Percentiles rank a stretch among this genome's conserved stretches.
phyloP scores from a whole-genome alignment of 2,797 vertebrate species.

The Hypotaenidia okinawae region DNA sequence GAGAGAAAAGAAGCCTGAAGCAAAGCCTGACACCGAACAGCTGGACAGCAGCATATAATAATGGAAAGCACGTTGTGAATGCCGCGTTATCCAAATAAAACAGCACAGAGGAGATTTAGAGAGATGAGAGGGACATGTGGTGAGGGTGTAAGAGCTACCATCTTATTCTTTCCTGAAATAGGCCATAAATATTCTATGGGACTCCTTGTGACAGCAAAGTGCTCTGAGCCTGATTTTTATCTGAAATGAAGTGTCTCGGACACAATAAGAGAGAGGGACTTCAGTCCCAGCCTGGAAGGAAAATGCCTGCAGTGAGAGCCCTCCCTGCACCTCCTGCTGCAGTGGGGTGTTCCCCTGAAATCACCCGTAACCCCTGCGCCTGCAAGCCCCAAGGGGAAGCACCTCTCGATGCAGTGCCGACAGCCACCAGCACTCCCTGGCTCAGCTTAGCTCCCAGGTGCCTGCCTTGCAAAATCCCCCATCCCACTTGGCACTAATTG shows the following conservation, averaged over 20 bases:
- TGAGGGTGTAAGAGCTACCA: slow-evolving; percentile 20
- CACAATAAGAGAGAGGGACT: background rate
- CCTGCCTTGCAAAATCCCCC: slow-evolving; percentile 29
- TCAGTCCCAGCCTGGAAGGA: background rate
- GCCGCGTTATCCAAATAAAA: slow-evolving; percentile 37
- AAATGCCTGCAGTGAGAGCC: background rate
- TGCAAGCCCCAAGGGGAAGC: fast-evolving
- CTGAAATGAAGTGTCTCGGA: background rate
- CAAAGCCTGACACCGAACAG: slow-evolving; percentile 61
- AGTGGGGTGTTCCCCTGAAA: background rate
- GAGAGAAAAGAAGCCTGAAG: slow-evolving; percentile 56
- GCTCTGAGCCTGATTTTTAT: slow-evolving; percentile 25
- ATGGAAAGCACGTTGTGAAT: slow-evolving; percentile 42
- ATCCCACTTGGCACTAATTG: slow-evolving; percentile 61
- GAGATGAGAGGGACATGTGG: slow-evolving; percentile 54
- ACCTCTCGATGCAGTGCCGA: fast-evolving
- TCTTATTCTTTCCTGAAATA: slow-evolving; percentile 35
- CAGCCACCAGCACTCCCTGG: background rate
- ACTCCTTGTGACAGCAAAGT: slow-evolving; percentile 17
- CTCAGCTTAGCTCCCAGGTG: slow-evolving; percentile 27
- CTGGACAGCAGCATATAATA: slow-evolving; percentile 60
- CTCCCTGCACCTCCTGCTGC: background rate
- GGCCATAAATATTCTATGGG: slow-evolving; percentile 32
- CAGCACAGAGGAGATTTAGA: slow-evolving; percentile 38
- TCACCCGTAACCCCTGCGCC: background rate